Percentiles rank a stretch among this genome's conserved stretches.
Evolutionary conservation across 2,113 vertebrate genomes (phyloP).

Genomic region (Macquaria australasica): DNA sequence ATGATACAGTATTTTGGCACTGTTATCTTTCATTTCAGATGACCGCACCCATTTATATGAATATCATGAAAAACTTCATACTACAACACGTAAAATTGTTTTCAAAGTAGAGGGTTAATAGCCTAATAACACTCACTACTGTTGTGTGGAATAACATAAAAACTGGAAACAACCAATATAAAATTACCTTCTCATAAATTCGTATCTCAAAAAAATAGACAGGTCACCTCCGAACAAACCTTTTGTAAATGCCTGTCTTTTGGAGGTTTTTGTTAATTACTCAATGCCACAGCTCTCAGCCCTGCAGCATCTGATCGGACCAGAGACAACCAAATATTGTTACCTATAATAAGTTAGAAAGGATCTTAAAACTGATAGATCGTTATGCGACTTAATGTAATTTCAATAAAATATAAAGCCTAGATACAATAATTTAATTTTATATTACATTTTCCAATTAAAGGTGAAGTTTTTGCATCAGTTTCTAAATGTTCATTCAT

Average conservation of each 20-base stretch:
- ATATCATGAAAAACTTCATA: not conserved
- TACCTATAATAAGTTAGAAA: not conserved
- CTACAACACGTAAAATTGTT: not conserved
- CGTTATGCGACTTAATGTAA: not conserved
- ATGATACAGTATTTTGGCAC: not conserved
- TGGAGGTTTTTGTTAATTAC: conserved; percentile 49
- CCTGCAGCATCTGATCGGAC: conserved; percentile 38
- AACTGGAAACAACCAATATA: not conserved
- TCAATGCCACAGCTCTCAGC: conserved; percentile 39
- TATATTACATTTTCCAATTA: too few species aligned
- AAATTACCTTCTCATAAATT: not conserved
- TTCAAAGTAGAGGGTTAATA: not conserved
- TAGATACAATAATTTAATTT: not conserved
- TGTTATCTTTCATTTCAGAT: conserved; percentile 46
- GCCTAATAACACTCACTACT: not conserved
- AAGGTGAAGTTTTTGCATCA: not conserved
- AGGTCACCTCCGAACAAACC: conserved; percentile 60
- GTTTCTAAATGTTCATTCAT: not conserved
- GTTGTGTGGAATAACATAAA: not conserved
- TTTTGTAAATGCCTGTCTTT: not conserved
- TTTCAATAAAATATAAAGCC: not conserved
- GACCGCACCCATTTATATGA: conserved; percentile 49
- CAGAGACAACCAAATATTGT: not conserved
- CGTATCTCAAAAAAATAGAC: not conserved
- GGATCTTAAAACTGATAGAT: not conserved